Base-by-base conservation (phyloP, 2,113 vertebrate genomes). In the Scalopus aquaticus region DNA sequence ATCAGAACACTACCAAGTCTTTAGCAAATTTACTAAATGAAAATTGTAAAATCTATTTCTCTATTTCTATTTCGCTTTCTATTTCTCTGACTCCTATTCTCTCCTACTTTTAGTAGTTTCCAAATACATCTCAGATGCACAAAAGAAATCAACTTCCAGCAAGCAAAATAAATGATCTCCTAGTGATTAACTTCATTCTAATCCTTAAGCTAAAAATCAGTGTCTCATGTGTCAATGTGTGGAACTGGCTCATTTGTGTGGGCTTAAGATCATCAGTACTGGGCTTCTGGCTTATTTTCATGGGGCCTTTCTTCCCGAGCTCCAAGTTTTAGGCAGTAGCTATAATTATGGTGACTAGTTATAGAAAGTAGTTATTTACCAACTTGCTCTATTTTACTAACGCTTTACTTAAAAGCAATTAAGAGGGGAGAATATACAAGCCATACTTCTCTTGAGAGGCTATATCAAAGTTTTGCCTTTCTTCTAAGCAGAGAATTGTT, bases 341-440 rank as follows among this genome's bases (percentile, higher is more conserved):
- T 84, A 13, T 82, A 90, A 90, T 92, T 72, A 90, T 39, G 56
- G 84, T 67, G 54, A 92, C 90, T 81, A 76, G 24, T 58, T 94
- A 56, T 32, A 86, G 74, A 86, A 90, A 81, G 51, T 39, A 60
- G 74, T 79, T 90, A 84, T 81, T 92, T 90, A 62, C 67, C 69
- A 54, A 94, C 74, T 54, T 92, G 58, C 81, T 86, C 77, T 80
- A 80, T 81, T 93, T 86, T 90, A 49, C 74, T 64, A 70, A 67
- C 60, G 64, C 76, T 92, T 78, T 74, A 51, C 39, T 90, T 87
- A 72, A 78, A 82, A 87, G 54, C 62, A 81, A 93, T 65, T 93
- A 70, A 65, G 56, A 37, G 26, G 22, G 70, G 51, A 90, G 54
- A 80, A 86, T 60, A 90, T 70, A 90, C 44, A 44, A 76, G 42